Evolutionary conservation across 2,888 invertebrate species (phyloP).

Genomic region (Vandiemenella viatica): DNA sequence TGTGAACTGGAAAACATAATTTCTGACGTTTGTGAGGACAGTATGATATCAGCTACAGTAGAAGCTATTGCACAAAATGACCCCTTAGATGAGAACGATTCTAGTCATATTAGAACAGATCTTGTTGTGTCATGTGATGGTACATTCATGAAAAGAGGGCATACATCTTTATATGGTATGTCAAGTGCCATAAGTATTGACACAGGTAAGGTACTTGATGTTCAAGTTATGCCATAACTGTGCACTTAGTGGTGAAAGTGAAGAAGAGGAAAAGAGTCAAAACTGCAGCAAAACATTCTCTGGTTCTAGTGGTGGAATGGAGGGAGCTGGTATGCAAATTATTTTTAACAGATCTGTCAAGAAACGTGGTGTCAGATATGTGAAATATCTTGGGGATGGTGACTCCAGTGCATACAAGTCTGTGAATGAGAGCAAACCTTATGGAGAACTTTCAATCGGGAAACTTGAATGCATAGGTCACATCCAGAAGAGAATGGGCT

Average conservation of each 20-base stretch:
- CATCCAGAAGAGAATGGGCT: no score
- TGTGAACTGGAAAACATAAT: not conserved
- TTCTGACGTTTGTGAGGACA: not conserved
- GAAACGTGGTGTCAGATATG: constrained; percentile 8
- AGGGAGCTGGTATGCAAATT: constrained; percentile 7
- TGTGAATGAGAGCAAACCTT: constrained; percentile 1
- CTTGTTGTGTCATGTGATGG: not conserved
- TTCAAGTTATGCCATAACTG: not conserved
- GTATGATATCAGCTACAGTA: not conserved
- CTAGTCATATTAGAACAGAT: no score
- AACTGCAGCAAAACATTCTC: constrained; percentile 2
- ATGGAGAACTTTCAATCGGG: not conserved
- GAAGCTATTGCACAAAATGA: not conserved
- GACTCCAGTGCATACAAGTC: constrained; percentile 8
- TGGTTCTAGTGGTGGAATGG: constrained; percentile 9
- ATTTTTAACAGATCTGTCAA: constrained; percentile 6
- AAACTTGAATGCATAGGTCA: constrained; percentile 11
- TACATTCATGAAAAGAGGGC: not conserved
- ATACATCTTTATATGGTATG: not conserved
- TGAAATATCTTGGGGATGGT: constrained; percentile 11
- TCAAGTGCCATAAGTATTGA: not conserved
- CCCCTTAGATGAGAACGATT: no score
- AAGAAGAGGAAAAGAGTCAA: not conserved
- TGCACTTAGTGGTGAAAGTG: not conserved
- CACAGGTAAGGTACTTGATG: not conserved